A percentile compares a stretch with the other conserved stretches of the same genome.
Evolutionary conservation across 2,113 vertebrate genomes (phyloP).

Genomic region (Epinephelus lanceolatus): DNA sequence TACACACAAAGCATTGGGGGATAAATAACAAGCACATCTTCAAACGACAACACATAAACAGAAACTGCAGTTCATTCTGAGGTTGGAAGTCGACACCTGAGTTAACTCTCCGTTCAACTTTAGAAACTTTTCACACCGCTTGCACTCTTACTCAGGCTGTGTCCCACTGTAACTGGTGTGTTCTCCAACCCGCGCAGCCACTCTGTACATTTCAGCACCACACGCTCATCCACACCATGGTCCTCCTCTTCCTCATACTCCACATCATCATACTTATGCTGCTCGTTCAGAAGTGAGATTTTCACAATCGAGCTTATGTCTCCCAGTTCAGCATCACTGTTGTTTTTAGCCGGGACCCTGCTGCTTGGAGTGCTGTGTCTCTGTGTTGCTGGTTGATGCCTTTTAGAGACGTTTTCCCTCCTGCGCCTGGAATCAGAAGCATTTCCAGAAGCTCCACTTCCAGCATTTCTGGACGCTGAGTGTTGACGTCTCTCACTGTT

Average conservation of each 20-base stretch:
- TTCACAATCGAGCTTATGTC: constrained; percentile 81
- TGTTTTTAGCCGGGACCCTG: constrained; percentile 12
- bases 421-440: constrained; percentile 45
- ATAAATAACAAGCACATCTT: background rate
- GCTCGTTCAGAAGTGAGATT: constrained; percentile 89
- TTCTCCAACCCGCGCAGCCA: constrained; percentile 91
- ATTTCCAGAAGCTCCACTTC: constrained; percentile 21
- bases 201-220: constrained; percentile 89
- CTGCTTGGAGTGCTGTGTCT: constrained; percentile 30
- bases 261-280: constrained; percentile 89
- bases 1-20: background rate
- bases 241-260: constrained; percentile 88
- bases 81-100: background rate
- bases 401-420: constrained; percentile 52
- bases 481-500: constrained; percentile 80
- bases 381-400: constrained; percentile 25
- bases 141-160: constrained; percentile 26
- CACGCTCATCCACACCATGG: constrained; percentile 79
- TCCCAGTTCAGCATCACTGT: background rate
- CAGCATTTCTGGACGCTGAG: constrained; percentile 29
- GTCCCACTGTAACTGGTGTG: constrained; percentile 59
- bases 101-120: background rate
- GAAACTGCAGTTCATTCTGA: background rate
- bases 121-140: constrained; percentile 60
- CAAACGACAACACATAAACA: background rate